Base-by-base conservation (phyloP, 2,797 vertebrate genomes). In the Anguilla obscura region DNA sequence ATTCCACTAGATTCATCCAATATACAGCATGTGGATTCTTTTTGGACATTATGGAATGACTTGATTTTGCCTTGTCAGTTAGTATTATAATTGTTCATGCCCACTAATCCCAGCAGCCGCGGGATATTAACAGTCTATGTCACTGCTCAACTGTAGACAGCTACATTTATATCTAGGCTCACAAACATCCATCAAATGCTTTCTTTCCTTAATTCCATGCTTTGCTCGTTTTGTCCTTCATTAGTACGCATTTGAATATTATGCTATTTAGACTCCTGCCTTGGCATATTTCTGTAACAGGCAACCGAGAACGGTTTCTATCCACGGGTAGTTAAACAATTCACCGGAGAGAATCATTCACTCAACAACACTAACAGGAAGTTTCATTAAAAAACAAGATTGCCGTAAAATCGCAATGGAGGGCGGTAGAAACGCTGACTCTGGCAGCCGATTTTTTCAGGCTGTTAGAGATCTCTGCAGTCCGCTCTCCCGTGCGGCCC, bases 241-340 rank as follows among this genome's bases (percentile, higher is more conserved):
- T 95, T 95, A 95, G 92, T 91, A 92, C 90, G 91, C 93, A 93
- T 95, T 95, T 96, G 93, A 94, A 94, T 94, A 93, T 92, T 93
- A 93, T 92, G 92, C 90, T 93, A 92, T 93, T 95, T 93, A 92
- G 93, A 90, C 91, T 91, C 88, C 90, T 92, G 92, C 93, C 92
- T 91, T n/a, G 87, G 87, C 89, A 40, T 88, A 82, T 89, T 86
- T 90, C 69, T 71, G 90, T 87, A 87, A 87, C 86, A 76, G 86
- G 71, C 79, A 48, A 82, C 21, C n/a, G 79, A 9, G 18, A 48
- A n/a, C 79, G 21, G 79, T 24, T 82, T 82, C 45, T n/a, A 4
- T 82, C 79, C 79, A n/a, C 79, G 79, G 79, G 45, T 82, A 84
- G 48, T 84, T 84, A 84, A 52, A 45, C 52, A 84, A 56, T 27